A percentile compares a stretch with the other conserved stretches of the same genome.
Conservation (phyloP, 2,113 vertebrate genomes). For the Upupa epops region DNA sequence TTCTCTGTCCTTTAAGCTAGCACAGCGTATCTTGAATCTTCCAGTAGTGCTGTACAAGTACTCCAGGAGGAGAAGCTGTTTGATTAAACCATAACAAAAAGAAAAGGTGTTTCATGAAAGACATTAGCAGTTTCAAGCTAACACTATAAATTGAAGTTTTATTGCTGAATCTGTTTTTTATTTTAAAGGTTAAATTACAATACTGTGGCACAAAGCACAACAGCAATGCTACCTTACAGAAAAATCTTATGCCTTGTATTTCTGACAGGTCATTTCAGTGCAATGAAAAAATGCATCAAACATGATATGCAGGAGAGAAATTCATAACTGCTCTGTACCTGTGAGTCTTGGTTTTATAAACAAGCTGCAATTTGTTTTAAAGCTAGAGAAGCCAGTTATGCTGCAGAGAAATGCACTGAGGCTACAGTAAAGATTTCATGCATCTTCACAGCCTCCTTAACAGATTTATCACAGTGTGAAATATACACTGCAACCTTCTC, state of each 20-base stretch:
- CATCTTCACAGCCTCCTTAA: background rate
- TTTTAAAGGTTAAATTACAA: constrained; percentile 70
- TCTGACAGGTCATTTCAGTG: constrained; percentile 12
- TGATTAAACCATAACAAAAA: constrained; percentile 59
- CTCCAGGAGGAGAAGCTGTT: constrained; percentile 7
- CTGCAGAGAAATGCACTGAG: background rate
- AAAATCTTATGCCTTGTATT: constrained; percentile 42
- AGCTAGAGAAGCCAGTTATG: background rate
- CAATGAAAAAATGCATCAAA: constrained; percentile 25
- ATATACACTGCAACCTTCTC: accelerated
- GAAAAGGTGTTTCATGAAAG: constrained; percentile 37
- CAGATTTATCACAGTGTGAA: background rate
- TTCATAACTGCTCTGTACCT: background rate
- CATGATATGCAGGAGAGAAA: background rate
- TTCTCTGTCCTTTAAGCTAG: background rate
- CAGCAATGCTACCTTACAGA: constrained; percentile 51
- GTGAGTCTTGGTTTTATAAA: background rate
- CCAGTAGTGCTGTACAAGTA: background rate
- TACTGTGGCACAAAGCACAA: constrained; percentile 46
- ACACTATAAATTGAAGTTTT: constrained; percentile 65
- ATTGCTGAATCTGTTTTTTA: constrained; percentile 60
- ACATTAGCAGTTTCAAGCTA: constrained; percentile 63
- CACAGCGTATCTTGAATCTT: background rate
- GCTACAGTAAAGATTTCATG: background rate
- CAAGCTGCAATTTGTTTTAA: background rate